Evolutionary conservation across 1,140 invertebrate species (phyloP), one percentile per base, ranked within the genome.

Genomic region (Dendroctonus ponderosae): DNA sequence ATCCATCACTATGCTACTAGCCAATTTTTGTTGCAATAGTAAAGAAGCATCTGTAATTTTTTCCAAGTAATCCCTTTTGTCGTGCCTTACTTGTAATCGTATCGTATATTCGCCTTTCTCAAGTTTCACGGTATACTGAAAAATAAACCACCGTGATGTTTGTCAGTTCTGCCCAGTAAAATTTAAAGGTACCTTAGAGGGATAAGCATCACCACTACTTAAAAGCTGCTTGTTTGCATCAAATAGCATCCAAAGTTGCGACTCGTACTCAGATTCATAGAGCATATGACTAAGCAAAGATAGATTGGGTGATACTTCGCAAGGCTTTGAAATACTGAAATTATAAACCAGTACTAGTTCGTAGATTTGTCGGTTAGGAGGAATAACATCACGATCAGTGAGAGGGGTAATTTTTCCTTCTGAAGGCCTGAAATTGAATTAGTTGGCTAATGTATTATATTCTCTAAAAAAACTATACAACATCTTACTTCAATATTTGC

Each of bases 91-190:
- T 77, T 94, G 92, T 72, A 96, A 80, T 51, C 89, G 85, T 9
- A 98, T 81, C 6, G 86, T 87, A 77, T 97, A 98, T 71, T 98
- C 96, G n/a, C 96, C 96, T 80, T 97, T 98, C 66, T 97, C 94
- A 62, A 98, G 77, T 82, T 98, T 97, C 42, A 85, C 85, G 48
- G 85, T 82, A 78, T 96, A 93, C 92, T 96, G 76, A 66, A 86
- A 82, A 11, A 39, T 0, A 0, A 15, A n/a, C 14, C 37, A 0
- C n/a, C 26, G 15, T 26, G 15, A 26, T 9, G 9, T 14, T 15
- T 12, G 44, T 46, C 15, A 40, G 26, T 52, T 42, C 38, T 8
- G 42, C 37, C 7, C 0, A 52, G 3, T n/a, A 15, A 5, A 7
- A 3, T 58, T 26, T 26, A 26, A 64, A 75, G 64, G 72, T 80